Conservation (phyloP, 2,888 invertebrate genomes). For the Liposcelis brunnea region DNA sequence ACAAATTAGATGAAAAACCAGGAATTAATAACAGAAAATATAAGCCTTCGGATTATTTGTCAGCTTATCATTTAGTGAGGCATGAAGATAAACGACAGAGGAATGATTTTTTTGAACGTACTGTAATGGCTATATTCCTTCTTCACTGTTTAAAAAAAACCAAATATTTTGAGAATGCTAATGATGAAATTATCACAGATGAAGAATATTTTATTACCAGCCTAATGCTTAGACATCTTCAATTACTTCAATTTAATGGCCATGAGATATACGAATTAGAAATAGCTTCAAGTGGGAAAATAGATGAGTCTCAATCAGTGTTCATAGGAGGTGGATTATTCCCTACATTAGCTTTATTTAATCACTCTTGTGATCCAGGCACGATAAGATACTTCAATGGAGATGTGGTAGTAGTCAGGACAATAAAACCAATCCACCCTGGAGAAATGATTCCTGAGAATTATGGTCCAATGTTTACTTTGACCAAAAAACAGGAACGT, state of each 20-base stretch:
- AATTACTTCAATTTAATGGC: slow-evolving; percentile 68
- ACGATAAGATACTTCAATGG: slow-evolving; percentile 61
- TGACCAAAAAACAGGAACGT: slow-evolving; percentile 35
- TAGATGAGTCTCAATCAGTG: slow-evolving; percentile 8
- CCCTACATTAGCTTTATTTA: slow-evolving; percentile 59
- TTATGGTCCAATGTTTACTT: slow-evolving; percentile 63
- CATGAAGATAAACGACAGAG: slow-evolving; percentile 41
- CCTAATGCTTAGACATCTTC: slow-evolving; percentile 48
- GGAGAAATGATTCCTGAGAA: slow-evolving; percentile 60
- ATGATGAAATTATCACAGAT: slow-evolving; percentile 25
- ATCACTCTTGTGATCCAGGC: slow-evolving; percentile 68
- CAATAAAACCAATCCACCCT: slow-evolving; percentile 41
- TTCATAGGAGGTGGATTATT: slow-evolving; percentile 55
- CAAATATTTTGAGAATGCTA: slow-evolving; percentile 37
- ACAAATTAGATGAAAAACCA: not conserved
- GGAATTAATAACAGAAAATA: slow-evolving; percentile 10
- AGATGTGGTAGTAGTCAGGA: slow-evolving; percentile 48
- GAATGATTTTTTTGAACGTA: slow-evolving; percentile 54
- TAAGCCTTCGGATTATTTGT: slow-evolving; percentile 37
- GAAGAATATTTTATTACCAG: slow-evolving; percentile 42
- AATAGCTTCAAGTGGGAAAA: not conserved
- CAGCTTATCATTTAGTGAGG: slow-evolving; percentile 46
- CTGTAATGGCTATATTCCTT: slow-evolving; percentile 60
- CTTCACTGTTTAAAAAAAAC: slow-evolving; percentile 49
- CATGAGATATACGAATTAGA: slow-evolving; percentile 55